Evolutionary conservation across 2,797 vertebrate genomes (phyloP).

Genomic region (Cheirogaleus major): DNA sequence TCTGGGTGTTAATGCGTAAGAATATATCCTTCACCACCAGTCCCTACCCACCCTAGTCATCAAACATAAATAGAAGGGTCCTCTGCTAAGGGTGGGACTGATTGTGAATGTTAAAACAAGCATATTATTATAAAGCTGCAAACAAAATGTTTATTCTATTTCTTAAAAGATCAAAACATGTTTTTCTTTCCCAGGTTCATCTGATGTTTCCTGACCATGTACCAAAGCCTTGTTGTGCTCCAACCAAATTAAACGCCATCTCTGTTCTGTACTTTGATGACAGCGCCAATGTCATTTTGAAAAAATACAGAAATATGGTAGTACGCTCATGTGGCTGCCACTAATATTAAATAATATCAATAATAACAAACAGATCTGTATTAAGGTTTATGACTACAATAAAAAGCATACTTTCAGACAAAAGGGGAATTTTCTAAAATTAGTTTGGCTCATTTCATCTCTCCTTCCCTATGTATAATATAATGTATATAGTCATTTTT

Average conservation of each 20-base stretch:
- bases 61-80: neutral
- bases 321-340: slow-evolving; percentile 99
- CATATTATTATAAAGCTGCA: slow-evolving; percentile 1
- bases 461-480: slow-evolving; percentile 94
- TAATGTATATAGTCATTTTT: slow-evolving; percentile 96
- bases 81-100: neutral
- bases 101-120: neutral
- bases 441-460: slow-evolving; percentile 85
- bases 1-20: neutral
- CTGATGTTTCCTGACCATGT: slow-evolving; percentile 99
- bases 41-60: no score
- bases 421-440: slow-evolving; percentile 78
- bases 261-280: slow-evolving; percentile 99
- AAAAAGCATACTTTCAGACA: slow-evolving; percentile 77
- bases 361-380: slow-evolving; percentile 66
- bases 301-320: slow-evolving; percentile 99
- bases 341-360: slow-evolving; percentile 82
- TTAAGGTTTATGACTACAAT: slow-evolving; percentile 81
- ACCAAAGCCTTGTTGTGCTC: slow-evolving; percentile 99
- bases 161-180: slow-evolving; percentile 45
- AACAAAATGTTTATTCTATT: slow-evolving; percentile 61
- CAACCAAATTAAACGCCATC: slow-evolving; percentile 99
- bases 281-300: slow-evolving; percentile 99
- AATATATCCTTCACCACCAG: neutral
- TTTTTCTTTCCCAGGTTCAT: slow-evolving; percentile 91